phyloP scores from a whole-genome alignment of 2,113 vertebrate species.

The Cyprinus carpio region DNA sequence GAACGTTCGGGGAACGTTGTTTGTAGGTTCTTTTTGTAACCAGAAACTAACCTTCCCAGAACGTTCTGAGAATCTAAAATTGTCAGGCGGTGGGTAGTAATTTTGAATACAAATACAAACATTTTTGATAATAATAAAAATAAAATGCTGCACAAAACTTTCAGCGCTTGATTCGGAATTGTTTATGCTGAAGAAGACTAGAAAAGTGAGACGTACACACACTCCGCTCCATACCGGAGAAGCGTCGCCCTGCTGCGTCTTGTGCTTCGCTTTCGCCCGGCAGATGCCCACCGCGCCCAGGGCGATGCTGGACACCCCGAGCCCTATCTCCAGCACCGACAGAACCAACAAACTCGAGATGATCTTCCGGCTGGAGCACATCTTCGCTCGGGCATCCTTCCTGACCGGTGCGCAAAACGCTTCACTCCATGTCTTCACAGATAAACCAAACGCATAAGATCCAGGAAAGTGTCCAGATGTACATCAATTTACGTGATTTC shows the following conservation, averaged over 20 bases:
- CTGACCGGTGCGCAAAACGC: conserved; percentile 60
- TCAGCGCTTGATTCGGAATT: not conserved
- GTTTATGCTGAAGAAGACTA: conserved; percentile 68
- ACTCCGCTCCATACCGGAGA: conserved; percentile 99
- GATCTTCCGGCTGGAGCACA: conserved; percentile 98
- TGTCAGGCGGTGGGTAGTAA: not conserved
- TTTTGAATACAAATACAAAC: not conserved
- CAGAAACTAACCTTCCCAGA: not conserved
- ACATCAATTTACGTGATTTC: not conserved
- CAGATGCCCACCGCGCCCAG: conserved; percentile 94
- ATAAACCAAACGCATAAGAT: not conserved
- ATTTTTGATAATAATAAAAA: not conserved
- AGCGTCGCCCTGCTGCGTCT: conserved; percentile 94
- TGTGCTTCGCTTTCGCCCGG: conserved; percentile 83
- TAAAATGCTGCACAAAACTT: not conserved
- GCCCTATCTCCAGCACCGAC: conserved; percentile 95
- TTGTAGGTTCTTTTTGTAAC: too few species aligned
- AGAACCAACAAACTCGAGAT: conserved; percentile 96
- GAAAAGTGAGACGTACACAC: conserved; percentile 93
- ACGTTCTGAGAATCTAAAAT: not conserved
- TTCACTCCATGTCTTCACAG: conserved; percentile 27
- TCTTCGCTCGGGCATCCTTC: conserved; percentile 91
- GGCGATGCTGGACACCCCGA: conserved; percentile 96
- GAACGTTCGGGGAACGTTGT: too few species aligned
- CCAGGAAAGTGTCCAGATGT: not conserved